Conservation (phyloP, 92 coral and sea anemone genomes). For the Porites evermanni region DNA sequence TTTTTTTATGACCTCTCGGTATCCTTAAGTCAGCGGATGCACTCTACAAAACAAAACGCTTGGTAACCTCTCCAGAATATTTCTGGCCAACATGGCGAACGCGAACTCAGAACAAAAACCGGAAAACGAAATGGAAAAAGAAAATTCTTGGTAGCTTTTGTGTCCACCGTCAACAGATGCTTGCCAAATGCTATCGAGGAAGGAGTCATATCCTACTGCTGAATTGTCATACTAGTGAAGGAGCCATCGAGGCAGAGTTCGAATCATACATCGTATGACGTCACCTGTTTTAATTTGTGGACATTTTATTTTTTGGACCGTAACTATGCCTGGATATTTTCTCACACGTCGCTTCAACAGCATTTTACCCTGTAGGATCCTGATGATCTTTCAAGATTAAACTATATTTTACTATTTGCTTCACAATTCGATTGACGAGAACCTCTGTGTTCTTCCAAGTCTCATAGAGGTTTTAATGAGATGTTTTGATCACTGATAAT, state of each 20-base stretch:
- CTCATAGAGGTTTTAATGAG: background rate
- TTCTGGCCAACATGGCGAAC: constrained; percentile 39
- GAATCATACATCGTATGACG: constrained; percentile 25
- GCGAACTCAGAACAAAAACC: constrained; percentile 4
- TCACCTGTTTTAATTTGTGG: constrained; percentile 28
- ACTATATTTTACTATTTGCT: background rate
- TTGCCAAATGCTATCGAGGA: background rate
- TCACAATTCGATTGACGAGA: background rate
- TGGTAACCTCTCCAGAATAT: constrained; percentile 24
- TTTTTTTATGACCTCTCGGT: constrained; percentile 1
- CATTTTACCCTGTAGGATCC: background rate
- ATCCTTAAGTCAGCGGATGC: background rate
- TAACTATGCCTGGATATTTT: constrained; percentile 13
- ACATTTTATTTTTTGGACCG: constrained; percentile 8
- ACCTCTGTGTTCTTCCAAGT: background rate
- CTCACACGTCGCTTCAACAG: background rate
- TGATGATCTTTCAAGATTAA: background rate
- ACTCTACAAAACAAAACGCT: background rate
- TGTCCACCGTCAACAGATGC: background rate
- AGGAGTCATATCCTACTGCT: background rate
- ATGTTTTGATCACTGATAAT: background rate
- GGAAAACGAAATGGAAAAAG: background rate
- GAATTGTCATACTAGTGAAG: background rate
- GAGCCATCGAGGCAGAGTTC: background rate
- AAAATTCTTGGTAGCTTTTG: background rate